Evolutionary conservation across 2,888 invertebrate species (phyloP).

Genomic region (Rhagophthalmus giganteus): DNA sequence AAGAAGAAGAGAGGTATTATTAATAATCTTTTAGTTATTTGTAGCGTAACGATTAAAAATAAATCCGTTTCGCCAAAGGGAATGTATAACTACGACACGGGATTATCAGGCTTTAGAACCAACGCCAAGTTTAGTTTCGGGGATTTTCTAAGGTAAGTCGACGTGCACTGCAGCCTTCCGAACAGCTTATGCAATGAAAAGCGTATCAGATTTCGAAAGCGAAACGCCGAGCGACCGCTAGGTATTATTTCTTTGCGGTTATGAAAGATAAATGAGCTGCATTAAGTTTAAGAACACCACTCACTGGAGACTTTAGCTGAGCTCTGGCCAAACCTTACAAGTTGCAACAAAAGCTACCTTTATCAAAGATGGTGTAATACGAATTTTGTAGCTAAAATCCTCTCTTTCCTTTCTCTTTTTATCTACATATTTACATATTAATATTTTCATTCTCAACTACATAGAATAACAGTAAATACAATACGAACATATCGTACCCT

Average conservation of each 20-base stretch:
- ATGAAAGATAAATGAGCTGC: slow-evolving; percentile 26
- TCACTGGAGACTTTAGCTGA: slow-evolving; percentile 12
- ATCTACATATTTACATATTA: too few relatives aligned
- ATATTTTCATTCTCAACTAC: too few relatives aligned
- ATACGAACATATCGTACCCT: too few relatives aligned
- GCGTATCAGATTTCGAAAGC: slow-evolving; percentile 18
- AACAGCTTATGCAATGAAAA: slow-evolving; percentile 22
- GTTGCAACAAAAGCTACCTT: slow-evolving; percentile 16
- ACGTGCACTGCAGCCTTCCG: slow-evolving; percentile 16
- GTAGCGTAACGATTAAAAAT: slow-evolving; percentile 20
- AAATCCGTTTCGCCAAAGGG: slow-evolving; percentile 23
- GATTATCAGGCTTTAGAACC: slow-evolving; percentile 20
- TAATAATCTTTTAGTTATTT: slow-evolving; percentile 16
- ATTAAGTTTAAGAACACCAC: slow-evolving; percentile 20
- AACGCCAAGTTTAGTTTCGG: slow-evolving; percentile 15
- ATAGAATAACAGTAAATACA: not conserved
- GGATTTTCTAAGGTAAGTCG: slow-evolving; percentile 15
- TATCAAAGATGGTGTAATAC: slow-evolving; percentile 7
- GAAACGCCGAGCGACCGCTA: slow-evolving; percentile 7
- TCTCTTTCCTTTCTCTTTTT: too few relatives aligned
- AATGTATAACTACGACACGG: slow-evolving; percentile 15
- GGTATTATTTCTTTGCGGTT: slow-evolving; percentile 23
- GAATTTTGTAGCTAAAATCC: slow-evolving; percentile 5
- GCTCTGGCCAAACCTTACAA: slow-evolving; percentile 19
- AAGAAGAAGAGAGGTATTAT: too few relatives aligned